Base-by-base conservation (phyloP, 2,888 invertebrate species). In the Epicampocera succincta region DNA sequence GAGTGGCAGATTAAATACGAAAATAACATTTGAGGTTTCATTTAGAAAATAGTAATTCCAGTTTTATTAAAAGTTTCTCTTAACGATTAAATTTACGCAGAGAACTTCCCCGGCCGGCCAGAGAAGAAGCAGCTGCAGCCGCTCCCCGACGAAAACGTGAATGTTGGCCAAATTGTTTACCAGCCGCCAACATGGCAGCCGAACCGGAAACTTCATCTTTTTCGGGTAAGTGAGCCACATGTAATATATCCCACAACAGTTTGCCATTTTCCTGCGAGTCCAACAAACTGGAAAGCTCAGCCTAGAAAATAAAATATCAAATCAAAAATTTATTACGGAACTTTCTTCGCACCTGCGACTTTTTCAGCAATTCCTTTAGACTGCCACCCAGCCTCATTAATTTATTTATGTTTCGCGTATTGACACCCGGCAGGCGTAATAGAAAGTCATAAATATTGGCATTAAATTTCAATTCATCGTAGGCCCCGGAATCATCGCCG, bases 341-440 rank as follows among this genome's bases (percentile, higher is more conserved):
- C 6, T 25, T 15, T 6, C 6, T 8, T 1, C 44, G 46, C 44
- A 94, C 94, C 92, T 93, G 91, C 21, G 92, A 92, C 80, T 94
- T 90, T 80, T 92, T 92, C 54, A 93, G 91, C 50, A 95, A 90
- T 87, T 94, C 92, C 85, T 94, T 93, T 78, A 98, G 89, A 71
- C 94, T 94, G 66, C 92, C 90, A 3, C 95, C 95, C 87, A 94
- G 94, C 85, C 95, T 95, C 92, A 99, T 92, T 72, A 99, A 91
- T 13, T 92, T 88, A 69, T 94, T 93, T 5, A 97, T 93, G 91
- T 98, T 99, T 90, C 96, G 97, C 0, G 96, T 94, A 83, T 94
- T 95, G 5, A 98, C 93, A 9, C 98, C 98, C 0, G 98, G 98
- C 87, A 98, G 92, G 89, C 96, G 96, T 25, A 94, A 92, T n/a